Evolutionary conservation across 2,888 invertebrate genomes (phyloP), one percentile per base, ranked within the genome.

Genomic region (Nematopogon swammerdamellus): DNA sequence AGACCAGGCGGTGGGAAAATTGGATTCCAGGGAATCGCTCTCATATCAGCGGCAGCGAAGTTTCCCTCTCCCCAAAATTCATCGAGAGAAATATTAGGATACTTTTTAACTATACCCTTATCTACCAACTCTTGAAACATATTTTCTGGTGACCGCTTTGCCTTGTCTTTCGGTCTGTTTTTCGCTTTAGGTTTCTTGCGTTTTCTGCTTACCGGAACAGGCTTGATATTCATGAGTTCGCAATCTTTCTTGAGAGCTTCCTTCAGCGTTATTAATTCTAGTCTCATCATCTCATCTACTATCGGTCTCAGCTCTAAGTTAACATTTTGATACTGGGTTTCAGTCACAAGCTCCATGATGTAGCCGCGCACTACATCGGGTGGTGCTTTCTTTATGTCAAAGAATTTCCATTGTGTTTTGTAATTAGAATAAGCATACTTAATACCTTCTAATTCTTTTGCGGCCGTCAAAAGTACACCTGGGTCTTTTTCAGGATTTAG

Each of bases 91-190:
- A 72, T 69, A 48, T 65, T 70, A 0, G 86, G 86, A 63, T 87
- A 87, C 48, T 83, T 77, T 56, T 69, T 80, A 47, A 92, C 85
- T 51, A 93, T 86, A 5, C 87, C 87, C 57, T 83, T 81, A 58
- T 85, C 82, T 3, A 86, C 86, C 51, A 93, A 73, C 60, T 85
- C 83, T 64, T 89, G 87, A 59, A 89, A 91, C 59, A 92, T 74
- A n/a, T 82, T 81, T 57, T 84, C 85, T 1, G 83, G 76, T 1
- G 75, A 67, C 52, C 85, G 63, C 62, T 86, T 83, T 0, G 81
- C 84, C 1, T 85, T 84, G 62, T 86, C 86, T 61, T 87, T 89
- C 51, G 83, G 84, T 49, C 69, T 68, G 53, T 73, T 81, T n/a
- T 59, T 55, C 53, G 66, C 73, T 53, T 56, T 73, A 1, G 76